Base-by-base conservation (phyloP, 2,113 vertebrate genomes). In the Brachyhypopomus gauderio region DNA sequence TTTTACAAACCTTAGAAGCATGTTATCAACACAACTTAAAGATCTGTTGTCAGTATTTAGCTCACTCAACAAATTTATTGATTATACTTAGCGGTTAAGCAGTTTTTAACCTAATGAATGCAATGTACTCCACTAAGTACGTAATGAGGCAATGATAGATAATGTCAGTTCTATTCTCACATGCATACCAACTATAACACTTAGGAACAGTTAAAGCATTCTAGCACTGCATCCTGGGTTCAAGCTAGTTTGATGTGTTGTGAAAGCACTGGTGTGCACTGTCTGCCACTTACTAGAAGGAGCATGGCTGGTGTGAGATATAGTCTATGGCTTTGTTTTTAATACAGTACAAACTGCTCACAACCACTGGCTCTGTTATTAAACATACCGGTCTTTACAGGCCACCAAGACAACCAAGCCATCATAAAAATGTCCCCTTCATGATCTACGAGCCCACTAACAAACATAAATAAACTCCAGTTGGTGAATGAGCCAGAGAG, bases 371-470 rank as follows among this genome's bases (percentile, higher is more conserved):
- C 77, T 70, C 78, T 66, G 71, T 81, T 86, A 86, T 86, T 79
- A 85, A 69, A 77, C 58, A 6, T 38, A 67, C 78, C 81, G 81
- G 87, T 86, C 83, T 78, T 73, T 83, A 86, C 82, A 89, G 73
- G 73, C 74, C 86, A 81, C 69, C 85, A 63, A 72, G 84, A 78
- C 84, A 77, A 74, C 73, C 80, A 60, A 86, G 59, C 80, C 38
- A 78, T 78, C 73, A 75, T 78, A 78, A 85, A 86, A 85, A 84
- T 17, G 12, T 84, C 75, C 77, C 56, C 3, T 17, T n/a, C 34
- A 56, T 69, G 78, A 90, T 85, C 73, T 78, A 85, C 38, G 71
- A 80, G 78, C 72, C 63, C 36, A 60, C 16, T 83, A 45, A 69
- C 83, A 82, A 77, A 80, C 83, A 85, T 60, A 79, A 78, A 85